Base-by-base conservation (phyloP, 2,797 vertebrate species). In the Pseudochirops corinnae region DNA sequence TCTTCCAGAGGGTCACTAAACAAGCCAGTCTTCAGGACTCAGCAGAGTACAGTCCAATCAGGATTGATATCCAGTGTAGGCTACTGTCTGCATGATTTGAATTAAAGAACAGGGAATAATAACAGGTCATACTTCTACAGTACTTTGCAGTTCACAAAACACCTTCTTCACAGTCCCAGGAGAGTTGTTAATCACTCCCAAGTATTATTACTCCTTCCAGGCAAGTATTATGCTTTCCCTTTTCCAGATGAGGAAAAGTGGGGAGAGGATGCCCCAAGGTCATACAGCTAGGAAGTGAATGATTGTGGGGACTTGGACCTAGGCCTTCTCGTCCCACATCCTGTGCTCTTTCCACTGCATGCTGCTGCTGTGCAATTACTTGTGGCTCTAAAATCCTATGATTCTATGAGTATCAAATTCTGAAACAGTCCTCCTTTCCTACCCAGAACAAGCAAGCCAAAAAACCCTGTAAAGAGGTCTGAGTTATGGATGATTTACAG, bases 401-500 rank as follows among this genome's bases (percentile, higher is more conserved):
- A 31, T 74, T 52, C 33, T 33, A 56, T 93, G 10, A 31, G 28
- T 18, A 93, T 91, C 58, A 12, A 10, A 93, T 67, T 67, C 55
- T 91, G 24, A 56, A 67, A 91, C 53, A 10, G 0, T 0, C 55
- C 31, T 93, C 90, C 90, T 96, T 92, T 56, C 26, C 93, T 2
- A 91, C 94, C 92, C 16, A 91, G 93, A 56, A 29, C 90, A 62
- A 94, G n/a, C 5, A 55, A 1, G 39, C 62, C n/a, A n/a, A 1
- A 93, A 91, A 94, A 94, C 90, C 96, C 29, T 13, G 29, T 0
- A 56, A 93, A 13, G 28, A 5, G 56, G 93, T 2, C 5, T 7
- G 52, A 90, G 67, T 46, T 90, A 53, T 28, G 82, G 0, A 2
- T 93, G 96, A 96, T 94, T 94, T 97, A 98, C 93, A 82, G 58